Evolutionary conservation across 1,140 invertebrate species (phyloP), one percentile per base, ranked within the genome.

Genomic region (Yoshiicerus persimilis): DNA sequence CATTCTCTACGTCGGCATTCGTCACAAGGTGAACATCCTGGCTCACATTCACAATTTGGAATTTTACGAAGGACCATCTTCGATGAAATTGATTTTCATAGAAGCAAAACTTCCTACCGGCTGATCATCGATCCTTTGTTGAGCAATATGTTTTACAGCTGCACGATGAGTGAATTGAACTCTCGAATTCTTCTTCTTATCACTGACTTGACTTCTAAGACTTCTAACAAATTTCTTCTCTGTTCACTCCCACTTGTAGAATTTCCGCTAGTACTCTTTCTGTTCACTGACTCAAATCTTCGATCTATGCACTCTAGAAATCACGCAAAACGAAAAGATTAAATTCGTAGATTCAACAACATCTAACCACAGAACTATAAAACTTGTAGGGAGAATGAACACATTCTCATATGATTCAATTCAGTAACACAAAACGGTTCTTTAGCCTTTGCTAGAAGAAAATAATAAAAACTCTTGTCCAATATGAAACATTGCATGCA

Each of bases 1-100:
- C 88, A 56, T 89, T 86, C 64, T 64, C 87, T 62, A 4, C 87
- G 32, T 32, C 16, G 62, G 77, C 87, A 88, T 84, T 88, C 87
- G 41, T 88, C 87, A 86, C 87, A 88, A 80, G 66, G 36, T 27
- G 56, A 64, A 34, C 38, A 36, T 23, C 75, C 75, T 34, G 75
- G 75, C 75, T 80, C 75, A 38, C 75, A 80, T 11, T 34, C 75
- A 38, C 75, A 80, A 34, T 80, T 80, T 36, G 36, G 38, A 47
- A 56, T 56, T 56, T 62, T 47, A 4, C 86, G 70, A 66, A 80
- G 75, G 11, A 80, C 75, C 75, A 80, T 80, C 32, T 80, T 80
- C 75, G 32, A 80, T 80, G 34, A 34, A 16, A 75, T 80, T 34
- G 34, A 36, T 36, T 80, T 80, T 80, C 75, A 80, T 80, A 80